These are phyloP conservation scores for Brachyptera putata DNA, from an alignment of 2,888 invertebrate genomes.

Conservation along the genomic window DNA sequence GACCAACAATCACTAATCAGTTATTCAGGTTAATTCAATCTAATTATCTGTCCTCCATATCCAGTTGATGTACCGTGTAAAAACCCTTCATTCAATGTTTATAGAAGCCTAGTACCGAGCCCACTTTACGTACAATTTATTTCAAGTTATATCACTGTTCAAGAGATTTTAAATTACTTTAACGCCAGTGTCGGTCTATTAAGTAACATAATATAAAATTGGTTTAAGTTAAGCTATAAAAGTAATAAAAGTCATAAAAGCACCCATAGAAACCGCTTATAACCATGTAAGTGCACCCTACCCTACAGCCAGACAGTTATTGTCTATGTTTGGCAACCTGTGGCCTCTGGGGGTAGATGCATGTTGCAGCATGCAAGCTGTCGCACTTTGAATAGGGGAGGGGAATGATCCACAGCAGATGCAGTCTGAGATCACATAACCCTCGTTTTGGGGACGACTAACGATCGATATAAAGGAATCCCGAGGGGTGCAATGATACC, in stretches of 20 bases:
- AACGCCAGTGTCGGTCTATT: neutral
- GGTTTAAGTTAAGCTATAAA: neutral
- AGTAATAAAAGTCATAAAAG: neutral
- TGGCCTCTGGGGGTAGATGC: neutral
- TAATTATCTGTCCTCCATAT: too few species aligned
- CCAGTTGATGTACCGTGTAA: too few species aligned
- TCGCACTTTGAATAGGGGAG: neutral
- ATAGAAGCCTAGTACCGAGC: too few species aligned
- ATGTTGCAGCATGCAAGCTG: neutral
- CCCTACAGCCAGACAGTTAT: neutral
- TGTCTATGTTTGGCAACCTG: neutral
- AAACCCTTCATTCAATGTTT: too few species aligned
- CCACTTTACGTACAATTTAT: too few species aligned
- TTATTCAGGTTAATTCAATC: too few species aligned
- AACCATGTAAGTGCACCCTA: neutral
- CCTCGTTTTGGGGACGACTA: neutral
- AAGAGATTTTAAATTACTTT: neutral
- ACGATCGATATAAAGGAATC: neutral
- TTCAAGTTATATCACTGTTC: neutral
- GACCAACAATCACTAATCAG: too few species aligned
- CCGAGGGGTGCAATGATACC: too few species aligned
- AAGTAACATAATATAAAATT: neutral
- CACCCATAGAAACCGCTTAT: neutral
- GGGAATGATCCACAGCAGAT: neutral
- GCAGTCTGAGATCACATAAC: neutral